Percentiles rank a stretch among this genome's conserved stretches.
phyloP scores from a whole-genome alignment of 1,140 invertebrate species.

The Whitmania pigra region DNA sequence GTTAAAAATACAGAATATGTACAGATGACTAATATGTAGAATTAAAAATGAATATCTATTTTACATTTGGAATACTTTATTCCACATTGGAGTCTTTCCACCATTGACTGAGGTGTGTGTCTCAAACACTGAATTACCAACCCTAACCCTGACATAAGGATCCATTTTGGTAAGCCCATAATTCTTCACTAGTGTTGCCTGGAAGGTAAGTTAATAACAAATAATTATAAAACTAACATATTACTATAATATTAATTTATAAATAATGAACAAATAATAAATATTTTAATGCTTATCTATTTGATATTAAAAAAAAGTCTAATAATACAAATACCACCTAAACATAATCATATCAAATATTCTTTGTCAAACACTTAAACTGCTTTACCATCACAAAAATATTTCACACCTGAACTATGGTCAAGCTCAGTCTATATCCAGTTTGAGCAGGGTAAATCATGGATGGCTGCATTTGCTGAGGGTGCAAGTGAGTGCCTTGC shows the following conservation, averaged over 20 bases:
- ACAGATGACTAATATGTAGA: constrained; percentile 64
- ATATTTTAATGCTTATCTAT: constrained; percentile 90
- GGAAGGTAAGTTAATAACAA: constrained; percentile 58
- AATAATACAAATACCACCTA: constrained; percentile 5
- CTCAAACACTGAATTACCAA: constrained; percentile 85
- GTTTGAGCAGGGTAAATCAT: constrained; percentile 45
- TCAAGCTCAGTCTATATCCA: constrained; percentile 62
- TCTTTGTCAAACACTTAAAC: background rate
- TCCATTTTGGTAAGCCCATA: constrained; percentile 93
- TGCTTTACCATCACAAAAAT: background rate
- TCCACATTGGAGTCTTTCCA: constrained; percentile 88
- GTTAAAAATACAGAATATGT: constrained; percentile 4
- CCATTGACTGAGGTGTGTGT: constrained; percentile 85
- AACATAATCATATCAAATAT: background rate
- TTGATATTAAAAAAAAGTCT: constrained; percentile 54
- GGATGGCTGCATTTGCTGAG: constrained; percentile 62
- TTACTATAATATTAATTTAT: constrained; percentile 87
- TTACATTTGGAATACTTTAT: constrained; percentile 80
- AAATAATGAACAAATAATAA: constrained; percentile 69
- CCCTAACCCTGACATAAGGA: constrained; percentile 77
- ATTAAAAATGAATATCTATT: constrained; percentile 66
- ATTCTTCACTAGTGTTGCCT: constrained; percentile 83
- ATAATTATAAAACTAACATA: constrained; percentile 78
- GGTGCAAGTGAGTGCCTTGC: constrained; percentile 64
- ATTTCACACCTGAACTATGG: constrained; percentile 56